phyloP scores from a whole-genome alignment of 2,797 vertebrate species.

The Myotis pilosus region DNA sequence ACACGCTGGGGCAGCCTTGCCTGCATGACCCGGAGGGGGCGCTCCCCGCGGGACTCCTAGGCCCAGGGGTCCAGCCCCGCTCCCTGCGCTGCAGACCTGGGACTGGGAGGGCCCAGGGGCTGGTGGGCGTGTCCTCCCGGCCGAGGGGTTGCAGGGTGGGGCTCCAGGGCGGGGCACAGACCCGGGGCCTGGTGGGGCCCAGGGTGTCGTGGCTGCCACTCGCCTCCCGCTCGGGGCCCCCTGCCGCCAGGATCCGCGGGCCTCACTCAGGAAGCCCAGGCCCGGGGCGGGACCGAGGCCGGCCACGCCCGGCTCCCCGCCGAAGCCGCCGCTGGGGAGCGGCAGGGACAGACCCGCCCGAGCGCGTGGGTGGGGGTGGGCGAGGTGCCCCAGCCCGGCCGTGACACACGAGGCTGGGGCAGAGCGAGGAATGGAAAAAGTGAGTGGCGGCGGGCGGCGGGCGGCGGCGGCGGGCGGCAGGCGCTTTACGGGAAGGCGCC shows the following conservation, averaged over 20 bases:
- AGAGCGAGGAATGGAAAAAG: constrained; percentile 38
- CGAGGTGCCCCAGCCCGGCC: not conserved
- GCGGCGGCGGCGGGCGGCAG: not conserved
- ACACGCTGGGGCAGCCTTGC: rapidly evolving
- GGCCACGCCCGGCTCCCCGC: not conserved
- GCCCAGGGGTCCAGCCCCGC: no score
- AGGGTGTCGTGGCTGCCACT: not conserved
- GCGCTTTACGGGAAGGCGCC: constrained; percentile 56
- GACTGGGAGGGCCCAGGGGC: not conserved
- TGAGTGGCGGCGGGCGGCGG: constrained; percentile 39
- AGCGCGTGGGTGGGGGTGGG: not conserved
- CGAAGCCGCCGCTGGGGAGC: not conserved
- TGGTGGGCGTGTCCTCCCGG: not conserved
- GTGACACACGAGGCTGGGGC: not conserved
- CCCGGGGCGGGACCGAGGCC: not conserved
- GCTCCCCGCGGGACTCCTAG: rapidly evolving
- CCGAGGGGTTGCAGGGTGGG: not conserved
- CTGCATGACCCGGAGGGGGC: not conserved
- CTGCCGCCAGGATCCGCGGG: not conserved
- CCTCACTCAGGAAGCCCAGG: not conserved
- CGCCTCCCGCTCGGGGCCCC: rapidly evolving
- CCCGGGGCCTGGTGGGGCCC: not conserved
- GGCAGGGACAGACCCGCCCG: not conserved
- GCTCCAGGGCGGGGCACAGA: not conserved
- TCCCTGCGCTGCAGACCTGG: not conserved